A percentile compares a stretch with the other conserved stretches of the same genome.
Evolutionary conservation across 2,888 invertebrate genomes (phyloP).

Genomic region (Chorisops tibialis): DNA sequence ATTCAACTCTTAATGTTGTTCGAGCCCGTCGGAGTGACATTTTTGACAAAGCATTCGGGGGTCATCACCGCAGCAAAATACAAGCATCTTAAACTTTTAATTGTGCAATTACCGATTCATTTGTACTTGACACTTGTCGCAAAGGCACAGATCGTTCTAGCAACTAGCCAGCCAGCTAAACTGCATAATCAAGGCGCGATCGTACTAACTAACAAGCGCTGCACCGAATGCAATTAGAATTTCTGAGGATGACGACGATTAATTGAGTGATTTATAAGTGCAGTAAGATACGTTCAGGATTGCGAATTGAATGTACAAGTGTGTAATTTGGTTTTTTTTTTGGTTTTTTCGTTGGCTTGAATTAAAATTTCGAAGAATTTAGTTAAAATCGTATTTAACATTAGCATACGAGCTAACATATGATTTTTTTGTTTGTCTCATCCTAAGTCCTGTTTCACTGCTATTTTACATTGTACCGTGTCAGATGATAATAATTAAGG

Average conservation of each 20-base stretch:
- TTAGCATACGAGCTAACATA: not conserved
- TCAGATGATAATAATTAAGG: conserved; percentile 35
- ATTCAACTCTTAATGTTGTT: conserved; percentile 6
- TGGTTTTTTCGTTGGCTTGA: conserved; percentile 1
- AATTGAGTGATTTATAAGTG: conserved; percentile 37
- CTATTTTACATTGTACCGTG: conserved; percentile 16
- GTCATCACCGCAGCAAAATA: not conserved
- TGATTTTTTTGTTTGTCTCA: not conserved
- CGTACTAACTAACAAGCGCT: not conserved
- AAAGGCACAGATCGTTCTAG: conserved; percentile 6
- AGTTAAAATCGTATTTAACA: conserved; percentile 13
- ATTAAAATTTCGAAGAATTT: conserved; percentile 19
- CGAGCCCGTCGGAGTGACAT: conserved; percentile 12
- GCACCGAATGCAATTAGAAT: conserved; percentile 30
- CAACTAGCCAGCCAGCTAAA: not conserved
- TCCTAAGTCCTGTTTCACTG: conserved; percentile 7
- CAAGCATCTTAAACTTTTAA: conserved; percentile 28
- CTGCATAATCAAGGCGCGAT: too few relatives aligned
- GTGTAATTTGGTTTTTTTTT: conserved; percentile 10
- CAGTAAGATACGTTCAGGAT: conserved; percentile 24
- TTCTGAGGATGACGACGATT: conserved; percentile 37
- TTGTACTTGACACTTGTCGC: conserved; percentile 31
- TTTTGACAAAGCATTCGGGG: conserved; percentile 1
- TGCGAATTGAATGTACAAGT: not conserved
- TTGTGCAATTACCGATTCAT: conserved; percentile 35